Base-by-base conservation (phyloP, 1,140 invertebrate species). In the Vollenhovia emeryi region DNA sequence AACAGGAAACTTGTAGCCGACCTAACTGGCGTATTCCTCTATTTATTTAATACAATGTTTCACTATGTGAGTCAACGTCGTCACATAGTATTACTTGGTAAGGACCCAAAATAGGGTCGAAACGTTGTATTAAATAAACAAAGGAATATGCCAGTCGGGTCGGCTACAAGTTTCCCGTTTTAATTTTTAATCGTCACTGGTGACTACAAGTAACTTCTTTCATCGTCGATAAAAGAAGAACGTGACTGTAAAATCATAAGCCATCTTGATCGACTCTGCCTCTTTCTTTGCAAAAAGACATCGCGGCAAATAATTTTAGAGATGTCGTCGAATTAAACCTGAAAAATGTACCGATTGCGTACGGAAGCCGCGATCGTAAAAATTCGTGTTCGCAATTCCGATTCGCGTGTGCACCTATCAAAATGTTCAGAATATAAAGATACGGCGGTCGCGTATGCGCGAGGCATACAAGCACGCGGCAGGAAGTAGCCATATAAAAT, bases 401-500 rank as follows among this genome's bases (percentile, higher is more conserved):
- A 85, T 55, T 68, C 48, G 27, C 60, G 21, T 78, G 40, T 30
- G 62, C 48, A 27, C 15, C 48, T 85, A 43, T 59, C 50, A 73
- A 57, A 84, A 85, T 68, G 60, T 27, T 68, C 52, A n/a, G 33
- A 75, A 52, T 60, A 43, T 48, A 55, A 43, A 57, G 43, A 52
- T 60, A 76, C n/a, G 21, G 62, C n/a, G 21, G 21, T 43, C 36
- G 66, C 27, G 27, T 50, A 62, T 48, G 76, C n/a, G 43, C 40
- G 43, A 60, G 33, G 59, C 60, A 52, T 57, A 57, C 40, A 83
- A 57, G 45, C 33, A 5, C 27, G n/a, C 33, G 69, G 50, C 21
- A 68, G 57, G 6, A 60, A 86, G 62, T 83, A 48, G 33, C 45
- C 69, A 62, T 76, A 85, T 91, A 88, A 89, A 91, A 86, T 89